phyloP scores from a whole-genome alignment of 1,140 invertebrate genomes.

The Periplaneta americana region DNA sequence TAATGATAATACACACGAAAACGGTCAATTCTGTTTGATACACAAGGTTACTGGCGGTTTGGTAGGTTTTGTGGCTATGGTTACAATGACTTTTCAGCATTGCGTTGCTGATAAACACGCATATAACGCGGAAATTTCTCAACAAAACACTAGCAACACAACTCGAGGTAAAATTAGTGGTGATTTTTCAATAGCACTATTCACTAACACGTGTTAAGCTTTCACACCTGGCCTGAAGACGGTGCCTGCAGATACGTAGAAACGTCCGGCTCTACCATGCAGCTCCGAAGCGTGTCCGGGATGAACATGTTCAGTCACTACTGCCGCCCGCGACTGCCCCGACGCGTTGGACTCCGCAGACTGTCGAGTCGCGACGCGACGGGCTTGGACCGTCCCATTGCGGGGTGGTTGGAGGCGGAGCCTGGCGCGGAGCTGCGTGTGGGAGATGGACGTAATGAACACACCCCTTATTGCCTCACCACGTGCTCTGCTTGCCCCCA shows the following conservation, averaged over 20 bases:
- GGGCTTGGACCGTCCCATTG: background rate
- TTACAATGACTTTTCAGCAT: too few relatives aligned
- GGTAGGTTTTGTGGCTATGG: too few relatives aligned
- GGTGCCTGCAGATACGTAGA: constrained; percentile 74
- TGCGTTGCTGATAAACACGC: too few relatives aligned
- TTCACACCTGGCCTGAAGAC: constrained; percentile 70
- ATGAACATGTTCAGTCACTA: constrained; percentile 65
- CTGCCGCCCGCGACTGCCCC: constrained; percentile 16
- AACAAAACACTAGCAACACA: too few relatives aligned
- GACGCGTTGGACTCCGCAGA: too few relatives aligned
- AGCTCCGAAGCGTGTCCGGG: constrained; percentile 71
- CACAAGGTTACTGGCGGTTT: too few relatives aligned
- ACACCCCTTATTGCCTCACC: background rate
- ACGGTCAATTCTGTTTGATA: too few relatives aligned
- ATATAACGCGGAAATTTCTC: too few relatives aligned
- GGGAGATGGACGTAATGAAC: too few relatives aligned
- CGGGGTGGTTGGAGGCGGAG: background rate
- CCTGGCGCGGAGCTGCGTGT: background rate
- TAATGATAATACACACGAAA: too few relatives aligned
- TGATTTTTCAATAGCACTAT: background rate
- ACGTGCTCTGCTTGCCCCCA: background rate
- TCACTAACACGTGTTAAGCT: background rate
- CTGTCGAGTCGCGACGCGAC: background rate
- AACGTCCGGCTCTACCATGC: constrained; percentile 79
- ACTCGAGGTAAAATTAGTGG: too few relatives aligned